Conservation (phyloP, 2,113 vertebrate species). For the Xerus inauris region DNA sequence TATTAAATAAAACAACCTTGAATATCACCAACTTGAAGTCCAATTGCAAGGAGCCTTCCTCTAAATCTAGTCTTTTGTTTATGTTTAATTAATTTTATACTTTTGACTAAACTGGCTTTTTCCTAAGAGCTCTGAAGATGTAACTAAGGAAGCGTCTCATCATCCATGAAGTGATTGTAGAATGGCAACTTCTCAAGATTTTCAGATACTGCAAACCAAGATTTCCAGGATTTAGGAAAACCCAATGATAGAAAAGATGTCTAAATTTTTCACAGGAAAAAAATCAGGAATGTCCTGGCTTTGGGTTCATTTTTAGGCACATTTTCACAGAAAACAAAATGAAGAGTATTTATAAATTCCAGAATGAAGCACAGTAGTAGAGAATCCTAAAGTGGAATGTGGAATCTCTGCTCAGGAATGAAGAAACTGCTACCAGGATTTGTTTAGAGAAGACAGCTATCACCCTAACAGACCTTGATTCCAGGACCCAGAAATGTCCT, state of each 20-base stretch:
- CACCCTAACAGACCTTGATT: neutral
- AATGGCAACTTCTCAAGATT: neutral
- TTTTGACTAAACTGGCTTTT: neutral
- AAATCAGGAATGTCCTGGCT: neutral
- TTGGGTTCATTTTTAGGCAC: neutral
- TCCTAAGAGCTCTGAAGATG: neutral
- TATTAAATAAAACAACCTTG: neutral
- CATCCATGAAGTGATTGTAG: neutral
- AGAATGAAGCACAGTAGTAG: neutral
- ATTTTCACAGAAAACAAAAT: neutral
- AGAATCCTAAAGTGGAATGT: neutral
- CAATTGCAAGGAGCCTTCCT: neutral
- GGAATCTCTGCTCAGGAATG: neutral
- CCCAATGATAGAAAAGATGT: neutral
- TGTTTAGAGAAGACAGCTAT: neutral
- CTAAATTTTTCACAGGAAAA: neutral
- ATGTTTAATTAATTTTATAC: constrained; percentile 31
- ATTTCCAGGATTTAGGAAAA: neutral
- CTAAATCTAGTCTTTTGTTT: neutral
- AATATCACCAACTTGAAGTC: neutral
- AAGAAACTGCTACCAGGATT: neutral
- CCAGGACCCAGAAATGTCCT: neutral
- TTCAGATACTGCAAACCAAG: neutral
- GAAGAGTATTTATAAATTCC: neutral
- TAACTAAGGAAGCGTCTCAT: neutral